Conservation (phyloP, 1,140 invertebrate genomes). For the Anagrus nilaparvatae region DNA sequence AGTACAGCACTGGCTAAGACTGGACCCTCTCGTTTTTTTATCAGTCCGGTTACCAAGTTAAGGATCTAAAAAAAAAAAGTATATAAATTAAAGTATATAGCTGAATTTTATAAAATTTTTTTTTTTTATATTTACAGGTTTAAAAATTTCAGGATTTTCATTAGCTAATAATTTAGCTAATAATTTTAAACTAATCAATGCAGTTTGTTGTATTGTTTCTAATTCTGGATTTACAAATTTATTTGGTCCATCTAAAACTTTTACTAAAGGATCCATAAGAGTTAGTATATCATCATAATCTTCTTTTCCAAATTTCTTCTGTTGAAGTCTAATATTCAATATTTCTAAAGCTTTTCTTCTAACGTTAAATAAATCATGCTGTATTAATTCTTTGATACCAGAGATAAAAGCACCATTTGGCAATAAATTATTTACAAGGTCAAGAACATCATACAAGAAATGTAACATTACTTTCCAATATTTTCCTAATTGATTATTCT, state of each 20-base stretch:
- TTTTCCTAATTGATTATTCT: constrained; percentile 49
- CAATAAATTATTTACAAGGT: constrained; percentile 66
- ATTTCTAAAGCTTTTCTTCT: constrained; percentile 74
- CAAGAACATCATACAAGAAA: constrained; percentile 65
- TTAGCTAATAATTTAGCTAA: constrained; percentile 58
- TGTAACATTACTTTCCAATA: constrained; percentile 74
- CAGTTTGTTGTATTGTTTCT: constrained; percentile 67
- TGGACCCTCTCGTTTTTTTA: constrained; percentile 43
- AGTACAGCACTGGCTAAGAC: constrained; percentile 64
- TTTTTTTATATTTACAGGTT: constrained; percentile 32
- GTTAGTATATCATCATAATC: constrained; percentile 41
- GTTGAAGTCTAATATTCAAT: constrained; percentile 66
- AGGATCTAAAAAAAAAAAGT: constrained; percentile 39
- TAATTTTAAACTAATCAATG: constrained; percentile 71
- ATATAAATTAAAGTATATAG: constrained; percentile 14
- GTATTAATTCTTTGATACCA: constrained; percentile 60
- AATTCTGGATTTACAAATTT: constrained; percentile 33
- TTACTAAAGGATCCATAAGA: constrained; percentile 51
- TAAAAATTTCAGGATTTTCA: constrained; percentile 53
- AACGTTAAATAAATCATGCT: constrained; percentile 57
- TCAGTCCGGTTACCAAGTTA: constrained; percentile 49
- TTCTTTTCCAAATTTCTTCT: constrained; percentile 49
- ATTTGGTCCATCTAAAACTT: constrained; percentile 41
- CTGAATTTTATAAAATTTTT: neutral
- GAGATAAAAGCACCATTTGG: constrained; percentile 66